Evolutionary conservation across 2,113 vertebrate species (phyloP).

Genomic region (Aptenodytes patagonicus): DNA sequence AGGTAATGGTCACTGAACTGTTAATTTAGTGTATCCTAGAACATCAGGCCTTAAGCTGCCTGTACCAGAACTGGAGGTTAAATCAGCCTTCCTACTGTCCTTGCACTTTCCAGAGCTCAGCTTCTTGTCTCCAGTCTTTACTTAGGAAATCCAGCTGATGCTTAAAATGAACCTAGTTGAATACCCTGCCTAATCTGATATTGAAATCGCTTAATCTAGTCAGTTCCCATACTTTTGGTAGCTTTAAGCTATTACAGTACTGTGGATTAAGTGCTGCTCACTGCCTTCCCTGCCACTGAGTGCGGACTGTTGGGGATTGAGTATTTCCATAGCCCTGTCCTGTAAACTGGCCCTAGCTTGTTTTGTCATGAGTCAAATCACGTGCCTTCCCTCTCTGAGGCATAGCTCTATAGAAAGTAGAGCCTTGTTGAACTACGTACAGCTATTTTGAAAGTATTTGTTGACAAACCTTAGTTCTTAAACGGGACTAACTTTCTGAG

Average conservation of each 20-base stretch:
- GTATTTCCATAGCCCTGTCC: not conserved
- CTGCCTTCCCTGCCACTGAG: not conserved
- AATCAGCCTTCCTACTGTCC: not conserved
- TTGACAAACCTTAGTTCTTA: not conserved
- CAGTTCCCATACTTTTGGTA: accelerated
- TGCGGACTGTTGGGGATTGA: not conserved
- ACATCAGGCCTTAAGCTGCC: not conserved
- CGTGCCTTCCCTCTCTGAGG: accelerated
- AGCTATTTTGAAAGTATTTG: not conserved
- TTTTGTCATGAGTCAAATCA: not conserved
- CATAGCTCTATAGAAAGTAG: not conserved
- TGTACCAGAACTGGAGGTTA: not conserved
- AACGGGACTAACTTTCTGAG: not conserved
- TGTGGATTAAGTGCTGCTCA: not conserved
- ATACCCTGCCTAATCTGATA: accelerated
- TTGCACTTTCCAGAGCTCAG: not conserved
- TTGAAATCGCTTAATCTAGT: not conserved
- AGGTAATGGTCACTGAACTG: not conserved
- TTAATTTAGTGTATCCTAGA: not conserved
- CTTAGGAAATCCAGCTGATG: not conserved
- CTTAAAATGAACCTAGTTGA: not conserved
- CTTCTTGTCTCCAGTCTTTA: not conserved
- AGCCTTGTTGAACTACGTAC: accelerated
- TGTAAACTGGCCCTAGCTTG: not conserved
- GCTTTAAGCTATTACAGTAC: not conserved